Conservation (phyloP, 2,797 vertebrate species). For the Anomalospiza imberbis region DNA sequence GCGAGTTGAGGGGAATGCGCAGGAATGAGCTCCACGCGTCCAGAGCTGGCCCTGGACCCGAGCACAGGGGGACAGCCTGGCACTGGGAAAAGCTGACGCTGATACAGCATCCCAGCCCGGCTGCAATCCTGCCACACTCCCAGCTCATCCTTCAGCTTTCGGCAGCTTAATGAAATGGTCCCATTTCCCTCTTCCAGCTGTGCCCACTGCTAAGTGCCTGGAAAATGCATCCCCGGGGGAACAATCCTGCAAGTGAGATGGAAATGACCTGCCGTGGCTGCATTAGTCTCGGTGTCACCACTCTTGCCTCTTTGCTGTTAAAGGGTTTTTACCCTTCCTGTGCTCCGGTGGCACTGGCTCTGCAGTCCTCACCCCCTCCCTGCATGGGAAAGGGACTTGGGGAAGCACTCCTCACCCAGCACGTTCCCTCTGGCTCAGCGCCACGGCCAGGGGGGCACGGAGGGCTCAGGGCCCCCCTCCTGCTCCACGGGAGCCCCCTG, state of each 20-base stretch:
- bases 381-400: accelerated
- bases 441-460: accelerated
- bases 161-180: background rate
- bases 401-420: background rate
- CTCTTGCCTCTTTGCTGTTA: background rate
- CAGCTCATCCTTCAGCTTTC: background rate
- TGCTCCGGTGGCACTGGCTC: accelerated
- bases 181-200: background rate
- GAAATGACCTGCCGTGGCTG: background rate
- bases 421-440: background rate
- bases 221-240: background rate
- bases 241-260: background rate
- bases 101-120: background rate
- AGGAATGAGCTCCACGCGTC: background rate
- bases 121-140: background rate
- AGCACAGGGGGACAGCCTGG: background rate
- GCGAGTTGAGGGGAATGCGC: background rate
- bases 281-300: background rate
- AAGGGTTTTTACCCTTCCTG: background rate
- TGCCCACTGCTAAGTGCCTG: background rate
- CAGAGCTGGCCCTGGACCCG: background rate
- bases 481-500: accelerated
- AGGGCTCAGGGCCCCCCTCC: background rate
- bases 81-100: background rate
- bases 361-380: accelerated